Evolutionary conservation across 1,140 invertebrate species (phyloP).

Genomic region (Drosophila obscura): DNA sequence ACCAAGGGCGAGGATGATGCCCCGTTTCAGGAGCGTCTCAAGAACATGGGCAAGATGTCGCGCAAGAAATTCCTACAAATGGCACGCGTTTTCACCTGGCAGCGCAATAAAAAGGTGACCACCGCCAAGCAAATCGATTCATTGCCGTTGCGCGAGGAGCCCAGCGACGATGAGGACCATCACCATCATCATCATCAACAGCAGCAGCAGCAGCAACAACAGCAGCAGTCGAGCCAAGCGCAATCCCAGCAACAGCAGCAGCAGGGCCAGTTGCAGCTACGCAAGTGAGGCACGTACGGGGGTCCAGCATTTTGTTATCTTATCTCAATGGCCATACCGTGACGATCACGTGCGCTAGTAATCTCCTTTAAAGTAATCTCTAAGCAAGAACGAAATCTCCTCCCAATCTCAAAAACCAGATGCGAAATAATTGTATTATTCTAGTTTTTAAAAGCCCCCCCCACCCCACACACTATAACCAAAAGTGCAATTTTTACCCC

Average conservation of each 20-base stretch:
- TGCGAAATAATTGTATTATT: slow-evolving; percentile 41
- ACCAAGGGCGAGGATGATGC: slow-evolving; percentile 89
- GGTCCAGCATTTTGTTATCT: slow-evolving; percentile 62
- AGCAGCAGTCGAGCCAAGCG: slow-evolving; percentile 38
- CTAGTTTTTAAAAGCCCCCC: slow-evolving; percentile 55
- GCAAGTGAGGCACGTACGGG: slow-evolving; percentile 53
- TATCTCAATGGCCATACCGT: slow-evolving; percentile 75
- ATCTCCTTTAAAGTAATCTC: slow-evolving; percentile 22
- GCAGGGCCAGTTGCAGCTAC: slow-evolving; percentile 66
- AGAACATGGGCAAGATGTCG: slow-evolving; percentile 95
- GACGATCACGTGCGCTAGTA: slow-evolving; percentile 58
- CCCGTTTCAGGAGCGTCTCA: slow-evolving; percentile 91
- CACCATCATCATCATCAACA: slow-evolving; percentile 68
- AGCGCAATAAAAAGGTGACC: slow-evolving; percentile 87
- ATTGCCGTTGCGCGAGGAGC: slow-evolving; percentile 86
- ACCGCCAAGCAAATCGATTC: slow-evolving; percentile 86
- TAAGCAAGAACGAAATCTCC: slow-evolving; percentile 41
- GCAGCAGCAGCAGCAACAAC: slow-evolving; percentile 42
- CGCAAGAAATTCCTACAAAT: slow-evolving; percentile 92
- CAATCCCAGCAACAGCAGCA: slow-evolving; percentile 53
- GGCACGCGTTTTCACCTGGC: slow-evolving; percentile 90
- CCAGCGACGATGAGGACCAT: slow-evolving; percentile 86
- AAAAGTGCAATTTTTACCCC: slow-evolving; percentile 67
- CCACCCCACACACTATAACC: slow-evolving; percentile 40
- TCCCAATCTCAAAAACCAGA: slow-evolving; percentile 23